A percentile compares a stretch with the other conserved stretches of the same genome.
Conservation (phyloP, 2,113 vertebrate species). For the Leptobrachium ailaonicum region DNA sequence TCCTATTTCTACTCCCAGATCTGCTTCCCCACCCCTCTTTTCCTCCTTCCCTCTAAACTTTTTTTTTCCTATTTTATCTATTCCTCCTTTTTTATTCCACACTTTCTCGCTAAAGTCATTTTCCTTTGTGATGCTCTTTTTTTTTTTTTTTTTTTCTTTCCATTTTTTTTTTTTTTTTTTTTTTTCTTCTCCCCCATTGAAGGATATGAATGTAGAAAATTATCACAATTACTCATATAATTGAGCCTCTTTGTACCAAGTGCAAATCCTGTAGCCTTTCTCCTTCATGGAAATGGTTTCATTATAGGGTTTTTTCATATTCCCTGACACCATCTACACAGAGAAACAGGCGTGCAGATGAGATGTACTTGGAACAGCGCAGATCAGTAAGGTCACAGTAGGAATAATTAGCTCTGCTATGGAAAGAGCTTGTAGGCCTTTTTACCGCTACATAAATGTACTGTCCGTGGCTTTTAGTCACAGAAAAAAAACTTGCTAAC, state of each 20-base stretch:
- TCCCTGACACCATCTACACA: slow-evolving; percentile 98
- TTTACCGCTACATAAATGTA: slow-evolving; percentile 98
- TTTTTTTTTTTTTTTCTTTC: slow-evolving; percentile 84
- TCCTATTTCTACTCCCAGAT: slow-evolving; percentile 79
- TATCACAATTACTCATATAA: slow-evolving; percentile 99
- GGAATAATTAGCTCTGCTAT: slow-evolving; percentile 99
- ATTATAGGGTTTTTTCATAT: slow-evolving; percentile 99
- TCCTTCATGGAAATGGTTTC: slow-evolving; percentile 99
- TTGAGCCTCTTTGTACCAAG: slow-evolving; percentile 99
- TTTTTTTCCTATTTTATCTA: slow-evolving; percentile 75
- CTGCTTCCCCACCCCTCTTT: slow-evolving; percentile 63
- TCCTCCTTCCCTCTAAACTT: slow-evolving; percentile 73
- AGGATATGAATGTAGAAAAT: slow-evolving; percentile 99
- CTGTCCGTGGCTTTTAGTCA: slow-evolving; percentile 99
- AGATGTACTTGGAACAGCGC: slow-evolving; percentile 97
- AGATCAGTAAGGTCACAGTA: slow-evolving; percentile 99
- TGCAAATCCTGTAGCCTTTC: slow-evolving; percentile 99
- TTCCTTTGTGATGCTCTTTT: slow-evolving; percentile 97
- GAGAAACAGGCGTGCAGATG: slow-evolving; percentile 97
- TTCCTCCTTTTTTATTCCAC: slow-evolving; percentile 90
- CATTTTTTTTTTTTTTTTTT: slow-evolving; percentile 88
- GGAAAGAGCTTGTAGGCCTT: slow-evolving; percentile 99
- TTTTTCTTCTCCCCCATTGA: slow-evolving; percentile 81
- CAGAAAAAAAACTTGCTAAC: slow-evolving; percentile 98
- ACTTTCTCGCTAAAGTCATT: slow-evolving; percentile 99